Evolutionary conservation across 2,797 vertebrate genomes (phyloP).

Genomic region (Decapterus maruadsi): DNA sequence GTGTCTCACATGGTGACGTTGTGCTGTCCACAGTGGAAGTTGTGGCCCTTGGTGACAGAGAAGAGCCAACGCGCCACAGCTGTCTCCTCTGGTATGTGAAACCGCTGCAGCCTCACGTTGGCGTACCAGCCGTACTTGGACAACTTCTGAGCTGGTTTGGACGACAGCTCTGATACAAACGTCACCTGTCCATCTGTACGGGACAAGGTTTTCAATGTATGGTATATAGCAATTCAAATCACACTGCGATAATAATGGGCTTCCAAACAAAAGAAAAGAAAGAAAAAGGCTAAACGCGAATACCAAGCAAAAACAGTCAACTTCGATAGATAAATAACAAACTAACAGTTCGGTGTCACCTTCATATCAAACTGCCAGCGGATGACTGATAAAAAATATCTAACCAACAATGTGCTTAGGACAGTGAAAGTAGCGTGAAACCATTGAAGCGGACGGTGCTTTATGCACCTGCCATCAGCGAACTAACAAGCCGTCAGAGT

Average conservation of each 20-base stretch:
- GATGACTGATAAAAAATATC: neutral
- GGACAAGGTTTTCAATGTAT: neutral
- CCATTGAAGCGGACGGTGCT: fast-evolving
- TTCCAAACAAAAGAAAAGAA: neutral
- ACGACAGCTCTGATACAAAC: constrained; percentile 90
- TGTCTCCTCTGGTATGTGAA: constrained; percentile 90
- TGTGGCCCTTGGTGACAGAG: constrained; percentile 83
- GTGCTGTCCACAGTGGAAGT: constrained; percentile 83
- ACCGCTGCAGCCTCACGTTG: constrained; percentile 91
- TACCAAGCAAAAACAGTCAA: neutral
- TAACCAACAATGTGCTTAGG: neutral
- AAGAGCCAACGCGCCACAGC: constrained; percentile 92
- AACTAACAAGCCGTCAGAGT: neutral
- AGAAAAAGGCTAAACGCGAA: neutral
- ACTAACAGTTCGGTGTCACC: neutral
- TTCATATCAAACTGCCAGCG: neutral
- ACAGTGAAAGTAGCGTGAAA: neutral
- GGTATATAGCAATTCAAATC: neutral
- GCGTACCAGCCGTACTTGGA: constrained; percentile 94
- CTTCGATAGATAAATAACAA: neutral
- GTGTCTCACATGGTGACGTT: constrained; percentile 91
- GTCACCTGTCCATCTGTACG: constrained; percentile 78
- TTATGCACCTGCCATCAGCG: neutral
- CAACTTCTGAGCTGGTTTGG: constrained; percentile 91
- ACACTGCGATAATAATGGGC: neutral